Percentiles rank a stretch among this genome's conserved stretches.
These are phyloP conservation scores for Amphiprion clarkii DNA, from an alignment of 2,797 vertebrate genomes.

Conservation along the genomic window DNA sequence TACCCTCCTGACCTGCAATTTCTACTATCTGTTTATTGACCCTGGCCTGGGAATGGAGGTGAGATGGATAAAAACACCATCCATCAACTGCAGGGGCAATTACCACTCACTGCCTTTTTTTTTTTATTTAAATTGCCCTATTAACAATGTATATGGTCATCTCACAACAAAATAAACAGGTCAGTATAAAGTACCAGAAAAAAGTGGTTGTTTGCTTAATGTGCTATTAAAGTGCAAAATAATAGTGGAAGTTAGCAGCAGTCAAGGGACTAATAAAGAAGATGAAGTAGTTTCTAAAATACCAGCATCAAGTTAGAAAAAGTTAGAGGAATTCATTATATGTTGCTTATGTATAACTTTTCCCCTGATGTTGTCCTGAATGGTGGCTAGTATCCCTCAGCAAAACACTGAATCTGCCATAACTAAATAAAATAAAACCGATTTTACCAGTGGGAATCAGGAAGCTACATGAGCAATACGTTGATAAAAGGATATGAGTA, in stretches of 20 bases:
- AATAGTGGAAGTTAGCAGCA: conserved; percentile 32
- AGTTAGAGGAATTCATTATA: conserved; percentile 28
- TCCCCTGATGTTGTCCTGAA: not conserved
- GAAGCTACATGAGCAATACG: not conserved
- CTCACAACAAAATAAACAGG: conserved; percentile 30
- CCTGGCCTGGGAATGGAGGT: not conserved
- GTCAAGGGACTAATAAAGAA: conserved; percentile 31
- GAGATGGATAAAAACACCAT: conserved; percentile 30
- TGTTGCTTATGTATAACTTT: conserved; percentile 18
- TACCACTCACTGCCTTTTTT: conserved; percentile 18
- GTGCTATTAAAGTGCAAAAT: conserved; percentile 28
- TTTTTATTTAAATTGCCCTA: conserved; percentile 35
- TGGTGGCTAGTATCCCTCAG: not conserved
- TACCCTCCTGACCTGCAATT: conserved; percentile 18
- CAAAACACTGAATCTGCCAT: not conserved
- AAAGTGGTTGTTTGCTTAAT: conserved; percentile 39
- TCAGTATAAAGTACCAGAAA: conserved; percentile 15
- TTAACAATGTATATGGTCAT: conserved; percentile 27
- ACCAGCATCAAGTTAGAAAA: conserved; percentile 15
- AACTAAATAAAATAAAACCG: not conserved
- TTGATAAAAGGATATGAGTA: too few relatives aligned
- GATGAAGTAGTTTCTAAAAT: conserved; percentile 26
- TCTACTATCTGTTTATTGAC: conserved; percentile 34
- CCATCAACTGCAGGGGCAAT: conserved; percentile 25
- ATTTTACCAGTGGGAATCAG: conserved; percentile 1